These are phyloP conservation scores for Hylaeus anthracinus DNA, from an alignment of 1,140 invertebrate genomes.

Conservation along the genomic window DNA sequence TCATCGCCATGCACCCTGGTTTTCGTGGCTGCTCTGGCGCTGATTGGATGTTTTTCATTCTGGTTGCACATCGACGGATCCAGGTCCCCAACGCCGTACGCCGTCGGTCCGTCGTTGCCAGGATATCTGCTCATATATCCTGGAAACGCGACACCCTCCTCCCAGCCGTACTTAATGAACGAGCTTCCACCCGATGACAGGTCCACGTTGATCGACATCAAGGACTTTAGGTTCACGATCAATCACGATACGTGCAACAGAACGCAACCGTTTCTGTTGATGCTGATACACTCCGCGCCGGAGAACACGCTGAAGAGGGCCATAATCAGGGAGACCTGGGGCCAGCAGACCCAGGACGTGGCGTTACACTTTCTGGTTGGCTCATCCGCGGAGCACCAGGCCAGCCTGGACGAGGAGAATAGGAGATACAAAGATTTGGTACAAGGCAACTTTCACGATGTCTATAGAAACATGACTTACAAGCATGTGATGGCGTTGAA, in stretches of 20 bases:
- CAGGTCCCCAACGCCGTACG: constrained; percentile 44
- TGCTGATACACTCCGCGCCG: constrained; percentile 87
- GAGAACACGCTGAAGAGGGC: constrained; percentile 83
- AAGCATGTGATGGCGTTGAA: constrained; percentile 93
- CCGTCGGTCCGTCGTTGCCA: constrained; percentile 47
- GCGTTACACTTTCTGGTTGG: constrained; percentile 88
- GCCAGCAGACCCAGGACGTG: constrained; percentile 73
- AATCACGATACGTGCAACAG: constrained; percentile 81
- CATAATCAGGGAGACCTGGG: constrained; percentile 87
- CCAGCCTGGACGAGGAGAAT: constrained; percentile 83
- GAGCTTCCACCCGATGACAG: constrained; percentile 74
- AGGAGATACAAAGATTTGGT: constrained; percentile 86
- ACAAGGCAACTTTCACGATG: constrained; percentile 89
- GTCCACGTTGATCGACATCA: constrained; percentile 82
- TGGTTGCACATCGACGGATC: constrained; percentile 65
- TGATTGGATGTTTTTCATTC: constrained; percentile 68
- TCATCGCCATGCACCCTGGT: constrained; percentile 69
- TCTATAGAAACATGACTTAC: constrained; percentile 92
- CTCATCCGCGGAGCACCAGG: constrained; percentile 79
- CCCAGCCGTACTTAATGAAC: constrained; percentile 59
- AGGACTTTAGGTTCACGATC: constrained; percentile 82
- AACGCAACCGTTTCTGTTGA: constrained; percentile 81
- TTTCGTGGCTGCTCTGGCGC: constrained; percentile 63
- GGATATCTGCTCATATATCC: constrained; percentile 65
- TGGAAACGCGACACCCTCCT: constrained; percentile 57